Evolutionary conservation across 2,797 vertebrate species (phyloP), one percentile per base, ranked within the genome.

Genomic region (Gymnoscopelus braueri): DNA sequence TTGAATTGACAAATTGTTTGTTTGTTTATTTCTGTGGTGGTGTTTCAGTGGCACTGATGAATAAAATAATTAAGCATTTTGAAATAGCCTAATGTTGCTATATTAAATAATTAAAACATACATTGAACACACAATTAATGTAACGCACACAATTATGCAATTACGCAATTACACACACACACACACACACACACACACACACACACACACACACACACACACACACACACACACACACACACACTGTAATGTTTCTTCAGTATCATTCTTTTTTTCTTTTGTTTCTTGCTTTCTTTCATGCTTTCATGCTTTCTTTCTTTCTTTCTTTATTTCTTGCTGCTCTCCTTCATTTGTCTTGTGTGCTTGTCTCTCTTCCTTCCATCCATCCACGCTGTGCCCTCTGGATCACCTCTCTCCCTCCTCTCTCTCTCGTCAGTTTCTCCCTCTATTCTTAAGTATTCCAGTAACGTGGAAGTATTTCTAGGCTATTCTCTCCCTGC

Each of bases 401-500:
- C 73, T 86, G 80, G 80, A 81, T 79, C 78, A 83, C 82, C 84
- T 82, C 80, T 77, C 74, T 83, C 81, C 86, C 74, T 26, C 82
- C 84, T 82, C 80, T 77, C 74, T 83, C 81, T 87, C 74, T 26
- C 4, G 72, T 68, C 77, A 80, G 56, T 82, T 75, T 81, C 69
- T 78, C 71, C 71, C 65, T 84, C 67, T 74, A 74, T 71, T 62
- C 71, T 67, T 51, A 82, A 75, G 79, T 84, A 87, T 87, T 86
- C 86, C 88, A 89, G 86, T 85, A 87, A 91, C 81, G 83, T 86
- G 84, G 81, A 88, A 84, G 84, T 87, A 84, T 89, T 89, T 89
- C 84, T 84, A 84, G 66, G 74, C 75, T 78, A 64, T 39, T 53
- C 51, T 65, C 5, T 65, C 32, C 74, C 75, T 78, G 70, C 69